phyloP scores from a whole-genome alignment of 2,797 vertebrate species.

The Sebastes hubbsi region DNA sequence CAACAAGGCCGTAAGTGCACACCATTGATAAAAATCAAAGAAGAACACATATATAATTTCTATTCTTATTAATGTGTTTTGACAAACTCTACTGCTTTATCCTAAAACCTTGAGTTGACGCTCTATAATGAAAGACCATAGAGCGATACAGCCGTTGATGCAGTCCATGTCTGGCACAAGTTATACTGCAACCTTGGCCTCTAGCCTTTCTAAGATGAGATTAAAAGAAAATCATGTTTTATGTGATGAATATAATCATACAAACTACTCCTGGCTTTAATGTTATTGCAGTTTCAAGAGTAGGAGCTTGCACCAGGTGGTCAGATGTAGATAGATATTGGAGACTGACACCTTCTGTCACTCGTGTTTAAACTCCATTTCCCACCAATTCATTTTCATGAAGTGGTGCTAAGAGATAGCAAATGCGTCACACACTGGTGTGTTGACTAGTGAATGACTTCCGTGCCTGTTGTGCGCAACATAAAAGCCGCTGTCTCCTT shows the following conservation, averaged over 20 bases:
- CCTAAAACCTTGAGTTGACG: neutral
- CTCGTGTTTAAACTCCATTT: neutral
- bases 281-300: neutral
- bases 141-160: neutral
- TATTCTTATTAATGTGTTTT: neutral
- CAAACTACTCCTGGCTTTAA: neutral
- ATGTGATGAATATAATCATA: neutral
- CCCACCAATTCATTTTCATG: constrained; percentile 2
- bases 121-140: neutral
- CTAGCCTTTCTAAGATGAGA: neutral
- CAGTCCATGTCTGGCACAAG: neutral
- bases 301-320: neutral
- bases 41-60: neutral
- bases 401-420: constrained; percentile 19
- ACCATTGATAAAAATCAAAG: neutral
- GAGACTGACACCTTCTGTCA: neutral
- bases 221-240: neutral
- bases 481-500: constrained; percentile 31
- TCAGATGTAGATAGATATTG: neutral
- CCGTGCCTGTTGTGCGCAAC: neutral
- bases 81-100: neutral
- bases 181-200: neutral
- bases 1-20: constrained; percentile 91
- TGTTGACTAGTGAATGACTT: constrained; percentile 8
- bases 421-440: neutral